Conservation (phyloP, 2,888 invertebrate species). For the Galerucella nymphaeae region DNA sequence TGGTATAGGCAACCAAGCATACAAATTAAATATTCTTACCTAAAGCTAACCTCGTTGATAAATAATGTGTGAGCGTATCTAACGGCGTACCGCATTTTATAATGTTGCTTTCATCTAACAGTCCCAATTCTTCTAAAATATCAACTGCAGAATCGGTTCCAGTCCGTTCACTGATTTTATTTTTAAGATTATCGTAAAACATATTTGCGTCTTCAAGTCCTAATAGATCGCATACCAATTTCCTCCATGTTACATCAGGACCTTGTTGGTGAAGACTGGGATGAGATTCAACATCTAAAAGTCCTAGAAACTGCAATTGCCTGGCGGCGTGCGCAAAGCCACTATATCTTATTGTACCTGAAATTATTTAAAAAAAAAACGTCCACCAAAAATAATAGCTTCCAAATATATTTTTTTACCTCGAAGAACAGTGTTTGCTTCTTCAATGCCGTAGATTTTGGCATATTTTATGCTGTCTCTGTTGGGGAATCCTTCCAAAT, state of each 20-base stretch:
- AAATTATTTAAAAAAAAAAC: neutral
- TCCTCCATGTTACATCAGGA: slow-evolving; percentile 95
- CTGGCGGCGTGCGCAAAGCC: slow-evolving; percentile 92
- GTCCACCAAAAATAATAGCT: neutral
- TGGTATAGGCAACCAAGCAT: neutral
- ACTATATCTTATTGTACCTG: slow-evolving; percentile 85
- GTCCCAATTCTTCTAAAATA: slow-evolving; percentile 86
- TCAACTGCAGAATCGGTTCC: slow-evolving; percentile 76
- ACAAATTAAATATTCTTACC: slow-evolving; percentile 67
- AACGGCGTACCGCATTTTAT: slow-evolving; percentile 88
- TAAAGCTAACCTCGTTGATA: slow-evolving; percentile 82
- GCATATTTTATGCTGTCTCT: slow-evolving; percentile 93
- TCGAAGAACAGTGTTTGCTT: slow-evolving; percentile 88
- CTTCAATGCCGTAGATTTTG: slow-evolving; percentile 84
- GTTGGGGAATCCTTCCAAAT: slow-evolving; percentile 96
- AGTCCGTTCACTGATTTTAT: slow-evolving; percentile 84
- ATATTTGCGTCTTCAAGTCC: slow-evolving; percentile 87
- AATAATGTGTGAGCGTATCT: slow-evolving; percentile 91
- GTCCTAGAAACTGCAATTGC: slow-evolving; percentile 83
- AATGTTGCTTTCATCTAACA: slow-evolving; percentile 85
- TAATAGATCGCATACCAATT: slow-evolving; percentile 83
- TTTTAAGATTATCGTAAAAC: slow-evolving; percentile 92
- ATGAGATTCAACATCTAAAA: slow-evolving; percentile 87
- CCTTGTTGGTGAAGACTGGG: slow-evolving; percentile 94
- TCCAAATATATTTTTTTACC: slow-evolving; percentile 59